A percentile compares a stretch with the other conserved stretches of the same genome.
phyloP scores from a whole-genome alignment of 2,113 vertebrate genomes.

The Syngnathus typhle region DNA sequence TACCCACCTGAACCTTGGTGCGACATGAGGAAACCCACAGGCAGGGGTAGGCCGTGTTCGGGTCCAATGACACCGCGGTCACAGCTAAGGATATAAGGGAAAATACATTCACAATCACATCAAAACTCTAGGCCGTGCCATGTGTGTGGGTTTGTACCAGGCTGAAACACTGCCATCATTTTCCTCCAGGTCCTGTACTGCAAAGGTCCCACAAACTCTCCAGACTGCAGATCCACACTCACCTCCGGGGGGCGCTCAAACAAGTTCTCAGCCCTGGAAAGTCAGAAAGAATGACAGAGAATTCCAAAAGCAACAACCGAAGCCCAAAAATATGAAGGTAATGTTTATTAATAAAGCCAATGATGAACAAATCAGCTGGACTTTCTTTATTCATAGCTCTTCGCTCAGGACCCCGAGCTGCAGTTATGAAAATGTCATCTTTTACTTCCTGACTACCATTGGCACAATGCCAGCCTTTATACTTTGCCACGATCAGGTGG shows the following conservation, averaged over 20 bases:
- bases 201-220: constrained; percentile 62
- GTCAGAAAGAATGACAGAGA: not conserved
- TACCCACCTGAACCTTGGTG: constrained; percentile 70
- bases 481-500: too few species aligned
- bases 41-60: constrained; percentile 77
- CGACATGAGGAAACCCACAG: constrained; percentile 72
- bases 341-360: not conserved
- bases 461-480: too few species aligned
- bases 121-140: too few species aligned
- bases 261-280: constrained; percentile 51
- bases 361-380: not conserved
- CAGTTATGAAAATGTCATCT: too few species aligned
- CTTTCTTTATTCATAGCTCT: too few species aligned
- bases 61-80: constrained; percentile 68
- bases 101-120: not conserved
- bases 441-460: too few species aligned
- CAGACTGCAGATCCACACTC: constrained; percentile 49
- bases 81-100: constrained; percentile 35
- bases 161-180: constrained; percentile 57
- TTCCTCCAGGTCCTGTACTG: constrained; percentile 68
- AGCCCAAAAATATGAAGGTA: not conserved
- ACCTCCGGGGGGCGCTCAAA: constrained; percentile 56
- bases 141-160: constrained; percentile 50
- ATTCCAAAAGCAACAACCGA: not conserved
- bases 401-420: too few species aligned